These are phyloP conservation scores for Dynastes maya DNA, from an alignment of 2,888 invertebrate species.

Conservation along the genomic window DNA sequence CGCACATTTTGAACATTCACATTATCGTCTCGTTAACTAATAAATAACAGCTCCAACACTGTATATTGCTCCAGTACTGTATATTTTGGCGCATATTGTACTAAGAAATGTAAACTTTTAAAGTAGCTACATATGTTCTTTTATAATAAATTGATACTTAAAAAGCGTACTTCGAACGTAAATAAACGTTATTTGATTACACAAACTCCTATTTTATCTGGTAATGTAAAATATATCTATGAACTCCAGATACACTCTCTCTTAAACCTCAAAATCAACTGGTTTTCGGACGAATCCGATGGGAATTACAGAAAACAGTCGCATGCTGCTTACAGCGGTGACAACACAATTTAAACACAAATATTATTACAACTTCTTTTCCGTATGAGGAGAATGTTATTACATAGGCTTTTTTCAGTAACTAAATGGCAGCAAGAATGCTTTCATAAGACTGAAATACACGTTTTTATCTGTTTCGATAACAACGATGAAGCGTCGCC, in stretches of 20 bases:
- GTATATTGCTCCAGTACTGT: too few relatives aligned
- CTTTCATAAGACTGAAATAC: conserved; percentile 46
- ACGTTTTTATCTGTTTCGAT: conserved; percentile 50
- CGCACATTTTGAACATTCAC: too few relatives aligned
- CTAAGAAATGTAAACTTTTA: too few relatives aligned
- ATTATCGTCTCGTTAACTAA: too few relatives aligned
- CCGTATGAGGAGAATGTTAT: conserved; percentile 47
- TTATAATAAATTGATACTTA: too few relatives aligned
- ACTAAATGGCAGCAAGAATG: conserved; percentile 40
- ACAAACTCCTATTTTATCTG: too few relatives aligned
- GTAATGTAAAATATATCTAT: too few relatives aligned
- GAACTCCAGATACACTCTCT: not conserved
- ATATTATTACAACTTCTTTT: conserved; percentile 49
- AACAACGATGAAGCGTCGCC: conserved; percentile 39
- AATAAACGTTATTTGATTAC: too few relatives aligned
- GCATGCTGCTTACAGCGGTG: conserved; percentile 36
- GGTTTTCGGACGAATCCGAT: conserved; percentile 5
- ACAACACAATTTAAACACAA: conserved; percentile 48
- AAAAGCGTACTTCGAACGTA: too few relatives aligned
- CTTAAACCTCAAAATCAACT: not conserved
- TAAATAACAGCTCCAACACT: too few relatives aligned
- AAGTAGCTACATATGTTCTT: too few relatives aligned
- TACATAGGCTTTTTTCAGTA: conserved; percentile 48
- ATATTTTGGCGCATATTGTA: too few relatives aligned
- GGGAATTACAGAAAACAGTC: conserved; percentile 30